Base-by-base conservation (phyloP, 2,113 vertebrate species). In the Eleginops maclovinus region DNA sequence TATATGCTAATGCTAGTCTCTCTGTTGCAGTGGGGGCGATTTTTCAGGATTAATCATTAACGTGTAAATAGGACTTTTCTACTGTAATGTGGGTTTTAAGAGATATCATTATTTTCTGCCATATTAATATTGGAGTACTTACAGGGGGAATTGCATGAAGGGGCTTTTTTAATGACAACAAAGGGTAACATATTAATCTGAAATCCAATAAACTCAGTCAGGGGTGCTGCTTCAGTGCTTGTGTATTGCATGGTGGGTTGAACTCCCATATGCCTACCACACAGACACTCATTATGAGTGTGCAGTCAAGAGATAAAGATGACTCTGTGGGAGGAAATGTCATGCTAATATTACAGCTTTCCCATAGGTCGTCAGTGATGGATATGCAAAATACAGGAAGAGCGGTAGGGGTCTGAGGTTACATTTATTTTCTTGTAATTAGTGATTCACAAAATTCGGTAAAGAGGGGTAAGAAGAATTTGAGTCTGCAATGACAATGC, bases 291-390 rank as follows among this genome's bases (percentile, higher is more conserved):
- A 65, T 64, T 40, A 44, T 44, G 44, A 51, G n/a, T 24, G 50
- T 46, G 36, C 61, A 66, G 17, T 75, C 43, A 77, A 47, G 63
- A 64, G 77, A 60, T 68, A 31, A 68, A 55, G 21, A 21, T 31
- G 44, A 75, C 49, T 59, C 10, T 1, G 36, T 65, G 53, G 47
- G 54, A 64, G 58, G 71, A 67, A 40, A 60, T 55, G 28, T 66
- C 69, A 61, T 61, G 54, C 26, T 56, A 16, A 60, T 26, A 14
- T 54, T 74, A 22, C 53, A 72, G 17, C 58, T 78, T 58, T 28
- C 31, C 9, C 21, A 22, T 4, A 64, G 21, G 12, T 56, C 16
- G 40, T 64, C 51, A 21, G 50, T 22, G 31, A 41, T 17, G 10
- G 31, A 50, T 13, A 26, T 66, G 14, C 41, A 36, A 36, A 36